Evolutionary conservation across 2,113 vertebrate species (phyloP).

Genomic region (Gracilinanus agilis): DNA sequence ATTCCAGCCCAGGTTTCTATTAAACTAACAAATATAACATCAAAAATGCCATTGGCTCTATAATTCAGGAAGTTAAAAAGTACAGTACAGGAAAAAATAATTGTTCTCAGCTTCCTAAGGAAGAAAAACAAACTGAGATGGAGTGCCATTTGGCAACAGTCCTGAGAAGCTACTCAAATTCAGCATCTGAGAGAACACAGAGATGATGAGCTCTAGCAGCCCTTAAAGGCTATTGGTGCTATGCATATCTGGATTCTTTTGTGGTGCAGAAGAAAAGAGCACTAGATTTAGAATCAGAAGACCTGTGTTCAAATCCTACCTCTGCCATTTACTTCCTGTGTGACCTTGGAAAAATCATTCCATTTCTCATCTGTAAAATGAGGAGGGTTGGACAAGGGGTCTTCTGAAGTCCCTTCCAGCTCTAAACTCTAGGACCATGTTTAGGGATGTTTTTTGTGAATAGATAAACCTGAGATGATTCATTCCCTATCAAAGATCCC

Average conservation of each 20-base stretch:
- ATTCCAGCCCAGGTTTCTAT: not conserved
- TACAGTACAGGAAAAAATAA: not conserved
- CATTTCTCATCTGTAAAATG: not conserved
- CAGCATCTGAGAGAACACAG: not conserved
- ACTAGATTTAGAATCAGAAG: not conserved
- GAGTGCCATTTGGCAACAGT: not conserved
- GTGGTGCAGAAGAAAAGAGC: not conserved
- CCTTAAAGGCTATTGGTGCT: not conserved
- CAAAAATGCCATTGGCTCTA: not conserved
- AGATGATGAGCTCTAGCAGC: not conserved
- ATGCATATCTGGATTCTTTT: not conserved
- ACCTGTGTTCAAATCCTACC: not conserved
- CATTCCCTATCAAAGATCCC: not conserved
- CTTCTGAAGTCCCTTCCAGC: not conserved
- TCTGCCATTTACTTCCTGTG: not conserved
- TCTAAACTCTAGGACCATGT: not conserved
- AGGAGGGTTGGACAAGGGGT: not conserved
- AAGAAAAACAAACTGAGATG: not conserved
- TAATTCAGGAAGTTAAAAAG: slow-evolving; percentile 1
- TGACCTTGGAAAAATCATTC: not conserved
- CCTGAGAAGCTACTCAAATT: not conserved
- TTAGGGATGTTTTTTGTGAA: not conserved
- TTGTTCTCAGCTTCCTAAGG: not conserved
- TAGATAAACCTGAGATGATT: not conserved
- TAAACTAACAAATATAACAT: not conserved